A percentile compares a stretch with the other conserved stretches of the same genome.
Evolutionary conservation across 2,888 invertebrate genomes (phyloP).

Genomic region (Drosophila vallismaia): DNA sequence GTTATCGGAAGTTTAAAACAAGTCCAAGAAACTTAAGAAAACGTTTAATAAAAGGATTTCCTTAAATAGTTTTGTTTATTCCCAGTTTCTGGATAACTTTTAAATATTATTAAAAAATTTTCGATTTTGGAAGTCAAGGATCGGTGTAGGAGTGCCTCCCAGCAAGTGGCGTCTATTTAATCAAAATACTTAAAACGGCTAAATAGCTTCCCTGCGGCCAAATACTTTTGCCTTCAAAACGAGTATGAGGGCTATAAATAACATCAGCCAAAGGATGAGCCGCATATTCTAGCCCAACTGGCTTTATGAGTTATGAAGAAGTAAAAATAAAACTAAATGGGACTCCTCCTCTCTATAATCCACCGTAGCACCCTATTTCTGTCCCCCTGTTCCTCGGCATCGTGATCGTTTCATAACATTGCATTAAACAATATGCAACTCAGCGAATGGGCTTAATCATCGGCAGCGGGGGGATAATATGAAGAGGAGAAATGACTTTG

Average conservation of each 20-base stretch:
- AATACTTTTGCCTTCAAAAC: constrained; percentile 9
- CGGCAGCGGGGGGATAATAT: constrained; percentile 7
- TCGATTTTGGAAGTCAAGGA: constrained; percentile 59
- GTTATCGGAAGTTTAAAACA: background rate
- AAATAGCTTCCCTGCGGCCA: constrained; percentile 57
- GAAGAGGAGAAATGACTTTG: constrained; percentile 27
- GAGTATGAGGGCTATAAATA: constrained; percentile 55
- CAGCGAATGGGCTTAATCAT: constrained; percentile 71
- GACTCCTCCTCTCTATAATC: background rate
- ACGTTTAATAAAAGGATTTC: background rate
- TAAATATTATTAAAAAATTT: constrained; percentile 29
- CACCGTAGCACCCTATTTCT: background rate
- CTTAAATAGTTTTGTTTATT: background rate
- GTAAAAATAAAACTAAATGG: constrained; percentile 21
- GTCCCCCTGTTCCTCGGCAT: constrained; percentile 1
- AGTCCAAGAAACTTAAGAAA: background rate
- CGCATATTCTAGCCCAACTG: constrained; percentile 23
- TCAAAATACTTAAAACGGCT: constrained; percentile 75
- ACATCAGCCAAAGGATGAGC: constrained; percentile 43
- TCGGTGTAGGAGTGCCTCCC: constrained; percentile 53
- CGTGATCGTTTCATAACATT: constrained; percentile 55
- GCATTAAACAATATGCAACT: constrained; percentile 57
- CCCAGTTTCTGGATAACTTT: no score
- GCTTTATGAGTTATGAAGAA: constrained; percentile 22
- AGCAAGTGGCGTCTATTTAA: constrained; percentile 67